Base-by-base conservation (phyloP, 2,113 vertebrate species). In the Lutjanus erythropterus region DNA sequence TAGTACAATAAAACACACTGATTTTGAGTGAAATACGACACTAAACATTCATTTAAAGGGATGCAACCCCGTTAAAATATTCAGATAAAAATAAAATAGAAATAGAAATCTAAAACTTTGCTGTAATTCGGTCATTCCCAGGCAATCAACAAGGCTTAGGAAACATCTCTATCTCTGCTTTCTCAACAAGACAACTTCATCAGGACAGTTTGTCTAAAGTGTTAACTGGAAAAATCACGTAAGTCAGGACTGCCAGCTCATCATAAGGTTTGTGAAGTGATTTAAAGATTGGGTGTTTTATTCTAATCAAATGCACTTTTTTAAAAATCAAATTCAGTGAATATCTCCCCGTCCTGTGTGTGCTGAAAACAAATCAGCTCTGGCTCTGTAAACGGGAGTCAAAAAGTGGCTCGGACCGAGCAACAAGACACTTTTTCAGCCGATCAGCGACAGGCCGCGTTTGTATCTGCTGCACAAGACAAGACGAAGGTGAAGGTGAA, bases 141-240 rank as follows among this genome's bases (percentile, higher is more conserved):
- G 76, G 10, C 1, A 33, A 67, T 50, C n/a, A 68, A 47, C 49
- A 14, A n/a, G 16, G 29, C 42, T 15, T 27, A 53, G 49, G 56
- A 79, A 78, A 67, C 39, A 19, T 80, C 35, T 37, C 23, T 10
- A 5, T 33, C 19, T 49, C 29, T n/a, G n/a, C 4, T 47, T 60
- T 78, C 47, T 62, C 25, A 16, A 18, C 46, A n/a, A 73, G 50
- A 31, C 33, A 37, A 12, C 59, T 39, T 46, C 29, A 44, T 37
- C 11, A 64, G 50, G 11, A 46, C 1, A 42, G 18, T 44, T 21
- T 27, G 9, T 44, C 49, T 39, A 3, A 49, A 21, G 47, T 52
- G 35, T 86, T 76, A 23, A 77, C 5, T 60, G 2, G 39, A 69
- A 58, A 60, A 75, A 3, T 0, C 2, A 60, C 44, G 60, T 42